Evolutionary conservation across 2,888 invertebrate species (phyloP).

Genomic region (Nezara viridula): DNA sequence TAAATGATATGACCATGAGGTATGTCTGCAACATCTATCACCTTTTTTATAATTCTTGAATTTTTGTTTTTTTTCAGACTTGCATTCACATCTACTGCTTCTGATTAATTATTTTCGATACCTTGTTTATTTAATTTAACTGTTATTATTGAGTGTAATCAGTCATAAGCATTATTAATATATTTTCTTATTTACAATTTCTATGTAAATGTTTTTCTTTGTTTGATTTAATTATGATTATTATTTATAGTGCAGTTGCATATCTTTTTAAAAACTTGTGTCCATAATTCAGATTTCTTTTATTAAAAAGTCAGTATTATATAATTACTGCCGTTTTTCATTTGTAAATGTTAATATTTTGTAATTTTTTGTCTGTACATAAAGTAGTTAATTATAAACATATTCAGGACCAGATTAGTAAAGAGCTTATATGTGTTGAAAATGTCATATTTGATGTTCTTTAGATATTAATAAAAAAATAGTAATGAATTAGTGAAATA

Average conservation of each 20-base stretch:
- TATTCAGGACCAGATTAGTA: not conserved
- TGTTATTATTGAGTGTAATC: not conserved
- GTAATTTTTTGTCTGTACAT: conserved; percentile 3
- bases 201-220: not conserved
- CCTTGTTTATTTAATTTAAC: not conserved
- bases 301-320: not conserved
- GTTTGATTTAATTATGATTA: not conserved
- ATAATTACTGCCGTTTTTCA: not conserved
- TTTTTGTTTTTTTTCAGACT: not conserved
- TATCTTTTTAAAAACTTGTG: not conserved
- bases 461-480: not conserved
- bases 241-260: not conserved
- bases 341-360: not conserved
- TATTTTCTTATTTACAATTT: not conserved
- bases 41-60: not conserved
- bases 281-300: not conserved
- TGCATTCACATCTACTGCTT: not conserved
- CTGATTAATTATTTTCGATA: not conserved
- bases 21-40: not conserved
- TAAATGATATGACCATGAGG: too few relatives aligned
- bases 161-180: not conserved
- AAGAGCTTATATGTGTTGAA: not conserved
- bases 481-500: not conserved
- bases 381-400: not conserved
- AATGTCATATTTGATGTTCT: not conserved